A percentile compares a stretch with the other conserved stretches of the same genome.
phyloP scores from a whole-genome alignment of 1,140 invertebrate species.

The Thrips palmi region DNA sequence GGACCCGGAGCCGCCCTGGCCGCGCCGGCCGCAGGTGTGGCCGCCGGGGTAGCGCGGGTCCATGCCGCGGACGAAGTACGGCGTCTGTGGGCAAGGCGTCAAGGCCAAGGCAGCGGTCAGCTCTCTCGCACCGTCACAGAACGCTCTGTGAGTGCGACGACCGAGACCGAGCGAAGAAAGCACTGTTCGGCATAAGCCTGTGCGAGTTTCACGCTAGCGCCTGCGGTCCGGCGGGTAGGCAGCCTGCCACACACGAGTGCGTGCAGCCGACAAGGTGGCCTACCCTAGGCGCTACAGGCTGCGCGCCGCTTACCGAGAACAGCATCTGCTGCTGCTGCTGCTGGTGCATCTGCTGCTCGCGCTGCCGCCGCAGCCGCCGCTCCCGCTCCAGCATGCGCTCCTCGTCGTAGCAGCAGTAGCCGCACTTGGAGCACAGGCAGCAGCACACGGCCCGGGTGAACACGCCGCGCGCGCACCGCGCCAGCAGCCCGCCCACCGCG shows the following conservation, averaged over 20 bases:
- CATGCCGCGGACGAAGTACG: too few species aligned
- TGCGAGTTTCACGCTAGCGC: constrained; percentile 9
- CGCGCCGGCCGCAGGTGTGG: constrained; percentile 7
- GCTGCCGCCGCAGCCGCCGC: constrained; percentile 49
- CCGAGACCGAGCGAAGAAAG: too few species aligned
- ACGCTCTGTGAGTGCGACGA: too few species aligned
- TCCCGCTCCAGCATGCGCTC: constrained; percentile 58
- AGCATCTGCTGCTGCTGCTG: constrained; percentile 43
- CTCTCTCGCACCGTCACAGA: constrained; percentile 7
- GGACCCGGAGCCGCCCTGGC: constrained; percentile 14
- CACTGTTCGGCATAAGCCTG: constrained; percentile 6
- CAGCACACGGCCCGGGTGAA: constrained; percentile 68
- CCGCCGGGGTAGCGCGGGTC: constrained; percentile 7
- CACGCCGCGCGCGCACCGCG: constrained; percentile 66
- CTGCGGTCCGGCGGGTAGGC: constrained; percentile 2
- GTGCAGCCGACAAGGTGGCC: constrained; percentile 24
- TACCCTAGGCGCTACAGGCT: constrained; percentile 24
- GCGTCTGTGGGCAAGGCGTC: constrained; percentile 37
- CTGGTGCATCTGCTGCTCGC: constrained; percentile 52
- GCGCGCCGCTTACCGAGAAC: constrained; percentile 54
- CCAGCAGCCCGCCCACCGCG: constrained; percentile 62
- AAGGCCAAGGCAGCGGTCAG: constrained; percentile 33
- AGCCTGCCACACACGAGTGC: constrained; percentile 12
- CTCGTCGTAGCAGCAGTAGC: constrained; percentile 71
- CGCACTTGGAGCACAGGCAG: constrained; percentile 65